Base-by-base conservation (phyloP, 1,140 invertebrate genomes). In the Bathynomus jamesi region DNA sequence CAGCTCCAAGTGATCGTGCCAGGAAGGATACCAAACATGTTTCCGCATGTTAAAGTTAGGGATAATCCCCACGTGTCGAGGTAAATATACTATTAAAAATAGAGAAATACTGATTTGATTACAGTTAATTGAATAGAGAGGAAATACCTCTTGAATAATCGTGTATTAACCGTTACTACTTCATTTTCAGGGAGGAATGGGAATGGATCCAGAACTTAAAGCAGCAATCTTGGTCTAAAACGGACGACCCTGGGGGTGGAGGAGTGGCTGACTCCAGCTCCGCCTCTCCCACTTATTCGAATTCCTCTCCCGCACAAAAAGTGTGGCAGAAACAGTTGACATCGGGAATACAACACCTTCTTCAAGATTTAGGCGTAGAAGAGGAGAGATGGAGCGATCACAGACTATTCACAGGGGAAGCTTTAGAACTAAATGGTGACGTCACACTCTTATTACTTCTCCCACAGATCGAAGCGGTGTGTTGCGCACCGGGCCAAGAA, bases 61-160 rank as follows among this genome's bases (percentile, higher is more conserved):
- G 92, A 96, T 76, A 97, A 97, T 84, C 91, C 95, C 3, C 95
- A 98, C 81, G 92, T 98, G 0, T 96, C 95, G 21, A 91, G 90
- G 92, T 94, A 85, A 88, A 89, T 87, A 28, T 11, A 21, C 25
- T 25, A 69, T 21, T 67, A 67, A 7, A n/a, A n/a, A n/a, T n/a
- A n/a, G n/a, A n/a, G n/a, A n/a, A n/a, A n/a, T n/a, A n/a, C n/a
- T n/a, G n/a, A n/a, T n/a, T n/a, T n/a, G n/a, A n/a, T n/a, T n/a
- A n/a, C n/a, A n/a, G n/a, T n/a, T n/a, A n/a, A n/a, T n/a, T n/a
- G n/a, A n/a, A n/a, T n/a, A n/a, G n/a, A n/a, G n/a, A n/a, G n/a
- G n/a, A n/a, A n/a, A n/a, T n/a, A n/a, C n/a, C n/a, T n/a, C n/a
- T n/a, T n/a, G n/a, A n/a, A n/a, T n/a, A n/a, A n/a, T n/a, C n/a